phyloP scores from a whole-genome alignment of 2,888 invertebrate genomes.

The Colletes collaris region DNA sequence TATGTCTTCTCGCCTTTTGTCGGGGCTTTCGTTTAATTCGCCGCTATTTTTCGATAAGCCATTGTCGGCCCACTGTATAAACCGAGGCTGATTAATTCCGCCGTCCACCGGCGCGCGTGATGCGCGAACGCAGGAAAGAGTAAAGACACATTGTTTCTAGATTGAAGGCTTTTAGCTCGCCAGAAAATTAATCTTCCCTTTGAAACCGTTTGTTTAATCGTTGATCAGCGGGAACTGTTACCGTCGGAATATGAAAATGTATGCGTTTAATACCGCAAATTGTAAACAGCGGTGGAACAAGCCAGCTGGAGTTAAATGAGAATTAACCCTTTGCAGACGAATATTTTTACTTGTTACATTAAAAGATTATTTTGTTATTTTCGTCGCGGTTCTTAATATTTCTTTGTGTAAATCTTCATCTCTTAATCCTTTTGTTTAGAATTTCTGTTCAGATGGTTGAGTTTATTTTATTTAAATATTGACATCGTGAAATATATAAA shows the following conservation, averaged over 20 bases:
- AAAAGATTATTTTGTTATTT: too few species aligned
- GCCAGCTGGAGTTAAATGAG: too few species aligned
- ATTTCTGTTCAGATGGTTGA: too few species aligned
- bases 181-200: constrained; percentile 7
- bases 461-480: too few species aligned
- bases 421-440: too few species aligned
- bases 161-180: constrained; percentile 17
- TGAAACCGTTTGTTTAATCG: constrained; percentile 15
- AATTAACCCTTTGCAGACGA: too few species aligned
- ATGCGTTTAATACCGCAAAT: background rate
- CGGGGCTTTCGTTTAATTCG: constrained; percentile 32
- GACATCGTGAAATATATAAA: too few species aligned
- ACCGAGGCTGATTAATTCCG: constrained; percentile 46
- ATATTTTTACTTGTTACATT: too few species aligned
- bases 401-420: too few species aligned
- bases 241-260: background rate
- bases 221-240: background rate
- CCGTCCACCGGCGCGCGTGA: background rate
- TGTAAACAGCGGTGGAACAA: too few species aligned
- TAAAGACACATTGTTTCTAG: constrained; percentile 23
- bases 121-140: background rate
- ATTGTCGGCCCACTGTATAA: constrained; percentile 26
- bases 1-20: constrained; percentile 18
- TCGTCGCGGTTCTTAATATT: too few species aligned
- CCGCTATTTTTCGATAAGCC: constrained; percentile 27